Evolutionary conservation across 2,113 vertebrate genomes (phyloP).

Genomic region (Pelmatolapia mariae): DNA sequence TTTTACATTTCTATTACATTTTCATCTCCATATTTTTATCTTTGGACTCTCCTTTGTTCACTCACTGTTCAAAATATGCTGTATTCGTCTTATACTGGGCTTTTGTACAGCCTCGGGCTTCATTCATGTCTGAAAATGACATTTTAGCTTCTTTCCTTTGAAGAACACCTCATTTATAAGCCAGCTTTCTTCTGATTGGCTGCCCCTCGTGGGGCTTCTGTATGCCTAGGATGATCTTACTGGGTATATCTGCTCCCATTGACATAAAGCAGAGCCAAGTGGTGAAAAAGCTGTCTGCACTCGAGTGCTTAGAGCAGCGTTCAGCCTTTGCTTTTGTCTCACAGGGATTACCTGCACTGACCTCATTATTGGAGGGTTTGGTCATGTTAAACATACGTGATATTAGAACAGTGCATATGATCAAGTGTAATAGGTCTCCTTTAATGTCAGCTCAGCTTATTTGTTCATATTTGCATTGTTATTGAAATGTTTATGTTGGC

Average conservation of each 20-base stretch:
- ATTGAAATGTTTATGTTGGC: not conserved
- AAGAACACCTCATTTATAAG: not conserved
- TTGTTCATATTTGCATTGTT: not conserved
- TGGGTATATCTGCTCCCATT: not conserved
- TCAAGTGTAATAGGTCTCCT: not conserved
- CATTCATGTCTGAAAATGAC: rapidly evolving
- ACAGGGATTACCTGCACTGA: not conserved
- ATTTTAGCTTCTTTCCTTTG: not conserved
- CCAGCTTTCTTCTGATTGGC: not conserved
- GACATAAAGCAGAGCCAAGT: not conserved
- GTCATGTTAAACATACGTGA: not conserved
- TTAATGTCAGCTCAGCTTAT: not conserved
- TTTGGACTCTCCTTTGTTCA: not conserved
- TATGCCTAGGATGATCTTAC: rapidly evolving
- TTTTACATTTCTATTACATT: not conserved
- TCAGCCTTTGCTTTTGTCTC: not conserved
- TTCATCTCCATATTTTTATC: not conserved
- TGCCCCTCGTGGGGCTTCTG: not conserved
- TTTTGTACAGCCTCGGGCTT: not conserved
- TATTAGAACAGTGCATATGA: not conserved
- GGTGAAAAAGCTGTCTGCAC: not conserved
- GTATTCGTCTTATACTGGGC: not conserved
- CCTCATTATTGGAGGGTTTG: rapidly evolving
- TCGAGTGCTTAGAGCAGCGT: rapidly evolving
- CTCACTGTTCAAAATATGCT: not conserved